Evolutionary conservation across 2,888 invertebrate species (phyloP).

Genomic region (Epistrophe grossulariae): DNA sequence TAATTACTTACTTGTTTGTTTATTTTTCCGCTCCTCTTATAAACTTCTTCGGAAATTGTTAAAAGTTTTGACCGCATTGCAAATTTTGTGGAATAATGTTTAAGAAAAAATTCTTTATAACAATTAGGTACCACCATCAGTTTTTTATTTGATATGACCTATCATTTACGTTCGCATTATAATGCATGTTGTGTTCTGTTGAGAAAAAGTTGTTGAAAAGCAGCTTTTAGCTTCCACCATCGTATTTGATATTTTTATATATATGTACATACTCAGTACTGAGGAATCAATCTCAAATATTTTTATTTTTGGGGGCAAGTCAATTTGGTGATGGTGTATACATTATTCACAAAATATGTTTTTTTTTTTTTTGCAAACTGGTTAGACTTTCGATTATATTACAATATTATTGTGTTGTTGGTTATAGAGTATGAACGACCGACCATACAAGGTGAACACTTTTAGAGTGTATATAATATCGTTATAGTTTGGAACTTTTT

Average conservation of each 20-base stretch:
- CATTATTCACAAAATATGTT: background rate
- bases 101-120: constrained; percentile 3
- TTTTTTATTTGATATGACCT: constrained; percentile 48
- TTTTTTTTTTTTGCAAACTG: constrained; percentile 8
- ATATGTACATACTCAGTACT: background rate
- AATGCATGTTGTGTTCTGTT: background rate
- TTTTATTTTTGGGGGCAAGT: constrained; percentile 17
- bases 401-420: constrained; percentile 9
- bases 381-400: constrained; percentile 38
- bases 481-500: constrained; percentile 23
- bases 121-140: constrained; percentile 23
- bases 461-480: constrained; percentile 14
- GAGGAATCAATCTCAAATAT: constrained; percentile 27
- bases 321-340: constrained; percentile 10
- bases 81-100: background rate
- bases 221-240: background rate
- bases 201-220: constrained; percentile 50
- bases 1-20: background rate
- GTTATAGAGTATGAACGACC: background rate
- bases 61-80: constrained; percentile 18
- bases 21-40: background rate
- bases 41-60: background rate
- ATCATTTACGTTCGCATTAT: constrained; percentile 38
- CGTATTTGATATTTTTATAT: background rate
- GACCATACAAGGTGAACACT: constrained; percentile 9